These are phyloP conservation scores for Hypsibius dujardini DNA, from an alignment of 1,140 invertebrate species.

Conservation along the genomic window DNA sequence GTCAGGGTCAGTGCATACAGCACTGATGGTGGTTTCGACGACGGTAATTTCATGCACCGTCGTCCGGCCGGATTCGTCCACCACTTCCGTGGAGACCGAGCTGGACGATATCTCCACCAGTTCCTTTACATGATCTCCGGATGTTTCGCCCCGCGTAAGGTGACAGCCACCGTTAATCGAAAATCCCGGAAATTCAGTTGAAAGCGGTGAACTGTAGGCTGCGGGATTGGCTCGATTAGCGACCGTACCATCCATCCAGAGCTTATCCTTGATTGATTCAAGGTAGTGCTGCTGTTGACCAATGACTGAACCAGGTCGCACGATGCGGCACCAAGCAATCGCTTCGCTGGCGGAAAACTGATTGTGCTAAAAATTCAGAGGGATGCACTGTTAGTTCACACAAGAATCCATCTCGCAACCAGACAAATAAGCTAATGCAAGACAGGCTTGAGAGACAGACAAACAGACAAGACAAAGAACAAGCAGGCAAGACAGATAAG, in stretches of 20 bases:
- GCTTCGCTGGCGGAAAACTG: slow-evolving; percentile 74
- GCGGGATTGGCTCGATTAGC: neutral
- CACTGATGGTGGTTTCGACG: neutral
- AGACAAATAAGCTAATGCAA: no score
- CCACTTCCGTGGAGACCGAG: neutral
- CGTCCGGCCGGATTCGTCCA: neutral
- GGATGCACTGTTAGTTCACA: neutral
- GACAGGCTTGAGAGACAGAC: no score
- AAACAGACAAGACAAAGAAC: no score
- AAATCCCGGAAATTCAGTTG: neutral
- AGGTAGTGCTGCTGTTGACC: slow-evolving; percentile 91
- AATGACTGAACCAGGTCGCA: slow-evolving; percentile 94
- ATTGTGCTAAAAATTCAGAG: slow-evolving; percentile 14
- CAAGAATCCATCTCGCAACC: no score
- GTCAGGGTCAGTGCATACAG: no score
- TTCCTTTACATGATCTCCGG: no score
- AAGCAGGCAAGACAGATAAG: no score
- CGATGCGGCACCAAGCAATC: slow-evolving; percentile 90
- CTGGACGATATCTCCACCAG: neutral
- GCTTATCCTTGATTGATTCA: slow-evolving; percentile 33
- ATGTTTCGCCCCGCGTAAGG: no score
- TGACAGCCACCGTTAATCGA: no score
- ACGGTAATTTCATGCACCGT: neutral
- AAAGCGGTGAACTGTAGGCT: neutral
- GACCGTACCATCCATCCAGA: neutral